Conservation (phyloP, 1,140 invertebrate genomes). For the Platyura marginata region DNA sequence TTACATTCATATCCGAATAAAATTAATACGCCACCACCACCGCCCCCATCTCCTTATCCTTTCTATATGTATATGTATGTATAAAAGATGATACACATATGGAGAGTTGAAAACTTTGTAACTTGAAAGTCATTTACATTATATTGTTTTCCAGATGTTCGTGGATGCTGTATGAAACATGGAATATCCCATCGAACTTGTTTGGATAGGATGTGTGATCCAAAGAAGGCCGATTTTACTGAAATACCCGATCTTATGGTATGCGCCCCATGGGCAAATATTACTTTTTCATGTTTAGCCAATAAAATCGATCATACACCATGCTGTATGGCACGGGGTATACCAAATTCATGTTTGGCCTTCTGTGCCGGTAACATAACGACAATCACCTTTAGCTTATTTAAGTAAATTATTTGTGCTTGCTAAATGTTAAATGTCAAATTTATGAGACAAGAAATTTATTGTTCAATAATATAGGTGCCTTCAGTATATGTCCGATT, state of each 20-base stretch:
- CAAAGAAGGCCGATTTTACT: conserved; percentile 36
- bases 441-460: too few species aligned
- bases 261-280: conserved; percentile 63
- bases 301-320: conserved; percentile 64
- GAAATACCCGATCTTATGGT: conserved; percentile 61
- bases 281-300: conserved; percentile 58
- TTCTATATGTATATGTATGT: too few species aligned
- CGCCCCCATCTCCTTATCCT: too few species aligned
- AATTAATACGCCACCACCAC: too few species aligned
- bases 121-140: too few species aligned
- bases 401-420: conserved; percentile 39
- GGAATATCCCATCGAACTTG: conserved; percentile 56
- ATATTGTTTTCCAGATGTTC: conserved; percentile 46
- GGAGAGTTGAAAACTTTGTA: too few species aligned
- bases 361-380: conserved; percentile 62
- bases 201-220: conserved; percentile 55
- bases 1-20: too few species aligned
- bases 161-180: conserved; percentile 44
- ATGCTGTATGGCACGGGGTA: conserved; percentile 52
- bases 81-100: too few species aligned
- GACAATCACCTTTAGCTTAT: conserved; percentile 55
- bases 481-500: conserved; percentile 57
- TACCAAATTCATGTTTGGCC: conserved; percentile 51
- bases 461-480: too few species aligned
- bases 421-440: neutral